Evolutionary conservation across 2,888 invertebrate genomes (phyloP).

Genomic region (Oegoconia quadripuncta): DNA sequence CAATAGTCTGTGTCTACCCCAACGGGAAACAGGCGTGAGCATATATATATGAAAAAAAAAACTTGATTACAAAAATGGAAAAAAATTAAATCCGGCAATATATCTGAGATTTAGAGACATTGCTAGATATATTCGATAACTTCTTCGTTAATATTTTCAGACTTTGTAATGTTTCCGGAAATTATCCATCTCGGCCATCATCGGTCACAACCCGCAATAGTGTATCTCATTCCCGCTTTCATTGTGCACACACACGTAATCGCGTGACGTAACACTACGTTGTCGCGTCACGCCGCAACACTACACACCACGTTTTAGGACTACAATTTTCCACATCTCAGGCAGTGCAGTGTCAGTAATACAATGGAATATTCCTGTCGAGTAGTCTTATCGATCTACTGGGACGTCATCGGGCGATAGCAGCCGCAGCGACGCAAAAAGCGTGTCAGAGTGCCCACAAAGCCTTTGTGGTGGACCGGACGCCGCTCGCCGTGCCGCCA

Average conservation of each 20-base stretch:
- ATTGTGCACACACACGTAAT: not conserved
- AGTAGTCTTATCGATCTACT: conserved; percentile 77
- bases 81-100: no score
- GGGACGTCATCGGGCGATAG: conserved; percentile 77
- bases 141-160: no score
- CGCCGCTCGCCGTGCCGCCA: conserved; percentile 61
- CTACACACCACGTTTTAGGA: conserved; percentile 53
- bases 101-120: no score
- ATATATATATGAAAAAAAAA: no score
- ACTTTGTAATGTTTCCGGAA: no score
- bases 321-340: conserved; percentile 72
- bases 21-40: no score
- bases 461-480: conserved; percentile 73
- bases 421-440: conserved; percentile 70
- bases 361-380: conserved; percentile 74
- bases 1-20: no score
- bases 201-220: no score
- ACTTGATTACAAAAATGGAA: no score
- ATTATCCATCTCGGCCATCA: no score
- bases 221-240: not conserved
- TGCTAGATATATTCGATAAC: no score
- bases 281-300: conserved; percentile 42
- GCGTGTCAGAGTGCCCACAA: conserved; percentile 75
- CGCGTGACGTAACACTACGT: conserved; percentile 34
- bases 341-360: conserved; percentile 69